Evolutionary conservation across 1,140 invertebrate species (phyloP).

Genomic region (Doryteuthis pealeii): DNA sequence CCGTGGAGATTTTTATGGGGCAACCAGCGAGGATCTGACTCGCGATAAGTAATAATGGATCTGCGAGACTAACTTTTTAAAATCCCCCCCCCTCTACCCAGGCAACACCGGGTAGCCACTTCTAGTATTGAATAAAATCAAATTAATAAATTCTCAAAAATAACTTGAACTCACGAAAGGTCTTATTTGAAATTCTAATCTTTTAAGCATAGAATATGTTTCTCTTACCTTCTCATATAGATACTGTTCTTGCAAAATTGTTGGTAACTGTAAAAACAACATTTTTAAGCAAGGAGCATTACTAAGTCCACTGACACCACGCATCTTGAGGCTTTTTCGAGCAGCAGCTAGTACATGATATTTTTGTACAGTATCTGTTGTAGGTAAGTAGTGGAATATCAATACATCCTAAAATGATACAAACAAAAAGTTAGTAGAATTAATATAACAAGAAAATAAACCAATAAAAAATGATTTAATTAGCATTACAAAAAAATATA

Average conservation of each 20-base stretch:
- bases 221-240: conserved; percentile 64
- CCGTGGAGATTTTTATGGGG: too few species aligned
- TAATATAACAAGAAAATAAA: not conserved
- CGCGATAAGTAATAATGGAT: too few species aligned
- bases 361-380: conserved; percentile 57
- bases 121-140: too few species aligned
- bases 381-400: conserved; percentile 58
- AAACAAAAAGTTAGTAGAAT: not conserved
- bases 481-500: not conserved
- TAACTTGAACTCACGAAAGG: too few species aligned
- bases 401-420: conserved; percentile 59
- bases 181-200: too few species aligned
- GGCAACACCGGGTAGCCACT: too few species aligned
- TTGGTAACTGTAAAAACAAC: conserved; percentile 64
- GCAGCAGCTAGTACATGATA: conserved; percentile 62
- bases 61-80: too few species aligned
- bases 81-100: too few species aligned
- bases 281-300: conserved; percentile 66
- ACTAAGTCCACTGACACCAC: conserved; percentile 65
- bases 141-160: too few species aligned
- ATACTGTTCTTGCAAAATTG: conserved; percentile 65
- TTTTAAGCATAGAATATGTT: too few species aligned
- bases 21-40: too few species aligned
- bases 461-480: not conserved
- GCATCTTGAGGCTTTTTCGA: conserved; percentile 62